phyloP scores from a whole-genome alignment of 2,797 vertebrate genomes.

The Tarsius wallacei region DNA sequence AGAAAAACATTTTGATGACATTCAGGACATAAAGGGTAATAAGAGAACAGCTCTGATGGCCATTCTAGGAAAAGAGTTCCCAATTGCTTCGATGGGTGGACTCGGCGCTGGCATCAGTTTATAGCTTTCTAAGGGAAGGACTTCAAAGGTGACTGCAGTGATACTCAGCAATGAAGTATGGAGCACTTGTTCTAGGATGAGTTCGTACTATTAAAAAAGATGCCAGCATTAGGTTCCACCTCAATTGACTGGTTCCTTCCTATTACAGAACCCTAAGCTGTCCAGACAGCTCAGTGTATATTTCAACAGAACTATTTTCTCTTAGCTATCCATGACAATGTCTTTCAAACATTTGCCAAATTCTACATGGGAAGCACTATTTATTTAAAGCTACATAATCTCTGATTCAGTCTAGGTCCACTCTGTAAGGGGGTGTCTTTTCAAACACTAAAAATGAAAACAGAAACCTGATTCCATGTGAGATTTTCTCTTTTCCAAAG shows the following conservation, averaged over 20 bases:
- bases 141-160: too few species aligned
- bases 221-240: fast-evolving
- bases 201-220: too few species aligned
- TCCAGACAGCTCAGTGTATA: fast-evolving
- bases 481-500: neutral
- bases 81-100: too few species aligned
- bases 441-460: neutral
- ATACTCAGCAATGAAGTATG: too few species aligned
- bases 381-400: neutral
- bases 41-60: too few species aligned
- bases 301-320: neutral
- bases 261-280: neutral
- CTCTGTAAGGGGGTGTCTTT: neutral
- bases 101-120: too few species aligned
- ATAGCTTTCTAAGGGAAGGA: too few species aligned
- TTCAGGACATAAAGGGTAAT: too few species aligned
- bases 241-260: neutral
- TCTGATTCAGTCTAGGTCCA: neutral
- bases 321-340: too few species aligned
- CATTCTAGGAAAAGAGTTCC: too few species aligned
- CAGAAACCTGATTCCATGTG: neutral
- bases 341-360: neutral
- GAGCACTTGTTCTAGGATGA: too few species aligned
- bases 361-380: neutral
- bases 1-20: too few species aligned